A percentile compares a stretch with the other conserved stretches of the same genome.
These are phyloP conservation scores for Apis florea DNA, from an alignment of 1,140 invertebrate genomes.

Conservation along the genomic window DNA sequence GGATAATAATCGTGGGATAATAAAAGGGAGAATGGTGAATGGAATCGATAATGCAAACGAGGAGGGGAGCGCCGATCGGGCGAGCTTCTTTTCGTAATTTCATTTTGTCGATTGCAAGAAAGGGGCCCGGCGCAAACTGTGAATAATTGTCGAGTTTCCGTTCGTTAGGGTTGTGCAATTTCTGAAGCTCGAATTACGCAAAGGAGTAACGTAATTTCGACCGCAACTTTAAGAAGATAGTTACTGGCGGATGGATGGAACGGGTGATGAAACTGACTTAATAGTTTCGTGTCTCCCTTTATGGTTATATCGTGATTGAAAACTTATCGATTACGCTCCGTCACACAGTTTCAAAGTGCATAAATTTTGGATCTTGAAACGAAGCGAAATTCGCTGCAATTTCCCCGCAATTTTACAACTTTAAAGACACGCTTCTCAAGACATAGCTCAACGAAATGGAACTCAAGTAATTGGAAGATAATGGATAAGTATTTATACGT, in stretches of 20 bases:
- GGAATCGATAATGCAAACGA: neutral
- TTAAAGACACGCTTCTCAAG: neutral
- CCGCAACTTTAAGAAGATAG: neutral
- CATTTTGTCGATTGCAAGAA: neutral
- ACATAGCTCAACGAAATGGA: neutral
- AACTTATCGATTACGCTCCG: neutral
- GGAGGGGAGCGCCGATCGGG: no score
- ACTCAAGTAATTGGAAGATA: no score
- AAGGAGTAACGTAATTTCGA: neutral
- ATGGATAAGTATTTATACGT: no score
- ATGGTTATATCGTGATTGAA: constrained; percentile 17
- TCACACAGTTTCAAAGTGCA: neutral
- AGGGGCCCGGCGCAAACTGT: neutral
- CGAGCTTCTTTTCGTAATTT: neutral
- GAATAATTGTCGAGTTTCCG: neutral
- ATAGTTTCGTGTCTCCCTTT: constrained; percentile 1
- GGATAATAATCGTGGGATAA: neutral
- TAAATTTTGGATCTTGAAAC: neutral
- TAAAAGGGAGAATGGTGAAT: neutral
- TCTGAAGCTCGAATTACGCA: neutral
- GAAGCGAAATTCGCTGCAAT: no score
- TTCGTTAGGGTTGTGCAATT: neutral
- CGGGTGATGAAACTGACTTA: neutral
- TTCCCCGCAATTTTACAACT: neutral
- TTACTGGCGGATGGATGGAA: no score